A percentile compares a stretch with the other conserved stretches of the same genome.
Evolutionary conservation across 2,888 invertebrate species (phyloP).

Genomic region (Schizaphis graminum): DNA sequence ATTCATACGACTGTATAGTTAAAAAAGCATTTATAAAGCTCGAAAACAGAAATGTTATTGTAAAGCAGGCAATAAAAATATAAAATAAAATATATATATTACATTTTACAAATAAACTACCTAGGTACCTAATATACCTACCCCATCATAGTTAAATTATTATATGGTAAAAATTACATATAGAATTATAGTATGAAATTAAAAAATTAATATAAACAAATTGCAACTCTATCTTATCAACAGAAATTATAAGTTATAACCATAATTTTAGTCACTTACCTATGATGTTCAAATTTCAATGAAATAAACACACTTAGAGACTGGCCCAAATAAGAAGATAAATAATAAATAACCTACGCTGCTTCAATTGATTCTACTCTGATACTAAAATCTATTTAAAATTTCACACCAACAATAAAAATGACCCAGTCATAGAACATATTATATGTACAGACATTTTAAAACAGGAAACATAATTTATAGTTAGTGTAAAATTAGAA

Average conservation of each 20-base stretch:
- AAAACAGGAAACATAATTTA: background rate
- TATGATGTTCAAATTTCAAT: background rate
- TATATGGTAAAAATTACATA: background rate
- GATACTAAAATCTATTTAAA: no score
- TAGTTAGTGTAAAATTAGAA: background rate
- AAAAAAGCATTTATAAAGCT: background rate
- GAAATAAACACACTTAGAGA: background rate
- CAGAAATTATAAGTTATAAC: background rate
- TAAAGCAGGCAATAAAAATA: background rate
- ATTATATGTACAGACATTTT: background rate
- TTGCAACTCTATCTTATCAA: background rate
- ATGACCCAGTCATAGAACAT: background rate
- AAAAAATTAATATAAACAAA: background rate
- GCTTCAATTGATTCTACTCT: background rate
- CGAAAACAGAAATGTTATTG: background rate
- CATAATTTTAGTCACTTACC: background rate
- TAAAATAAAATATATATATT: background rate
- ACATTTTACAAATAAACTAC: background rate
- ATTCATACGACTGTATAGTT: no score
- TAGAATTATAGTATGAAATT: background rate
- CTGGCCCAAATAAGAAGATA: background rate
- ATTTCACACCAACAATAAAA: background rate
- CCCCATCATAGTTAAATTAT: background rate
- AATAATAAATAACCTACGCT: background rate
- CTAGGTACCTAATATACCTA: background rate